Evolutionary conservation across 2,113 vertebrate species (phyloP).

Genomic region (Isichthys henryi): DNA sequence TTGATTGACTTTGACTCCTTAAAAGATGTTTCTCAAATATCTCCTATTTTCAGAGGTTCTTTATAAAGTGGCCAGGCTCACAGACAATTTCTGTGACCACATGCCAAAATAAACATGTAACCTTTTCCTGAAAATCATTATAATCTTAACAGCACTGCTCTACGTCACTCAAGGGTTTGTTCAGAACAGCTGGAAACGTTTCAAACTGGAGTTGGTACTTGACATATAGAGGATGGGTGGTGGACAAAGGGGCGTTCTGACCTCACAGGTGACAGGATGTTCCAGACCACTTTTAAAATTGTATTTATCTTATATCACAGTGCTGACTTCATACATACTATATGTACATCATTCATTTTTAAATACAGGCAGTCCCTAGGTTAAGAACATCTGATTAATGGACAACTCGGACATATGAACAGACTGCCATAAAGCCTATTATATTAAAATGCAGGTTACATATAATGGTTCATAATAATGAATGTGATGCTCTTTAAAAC

Average conservation of each 20-base stretch:
- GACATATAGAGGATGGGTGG: not conserved
- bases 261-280: not conserved
- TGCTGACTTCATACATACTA: not conserved
- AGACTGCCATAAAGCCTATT: not conserved
- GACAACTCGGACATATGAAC: not conserved
- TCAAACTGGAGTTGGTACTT: not conserved
- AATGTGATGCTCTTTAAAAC: not conserved
- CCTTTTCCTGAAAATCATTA: not conserved
- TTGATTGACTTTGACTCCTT: not conserved
- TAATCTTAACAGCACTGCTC: not conserved
- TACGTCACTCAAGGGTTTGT: not conserved
- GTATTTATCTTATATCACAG: not conserved
- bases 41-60: not conserved
- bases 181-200: not conserved
- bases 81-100: not conserved
- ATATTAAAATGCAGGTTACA: not conserved
- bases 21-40: not conserved
- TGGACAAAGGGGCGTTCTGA: not conserved
- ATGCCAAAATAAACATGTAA: not conserved
- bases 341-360: not conserved
- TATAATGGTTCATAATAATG: not conserved
- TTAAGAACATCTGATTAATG: not conserved
- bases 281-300: not conserved
- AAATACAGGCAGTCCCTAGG: not conserved
- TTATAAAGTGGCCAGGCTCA: not conserved